Evolutionary conservation across 2,797 vertebrate genomes (phyloP).

Genomic region (Trematomus bernacchii): DNA sequence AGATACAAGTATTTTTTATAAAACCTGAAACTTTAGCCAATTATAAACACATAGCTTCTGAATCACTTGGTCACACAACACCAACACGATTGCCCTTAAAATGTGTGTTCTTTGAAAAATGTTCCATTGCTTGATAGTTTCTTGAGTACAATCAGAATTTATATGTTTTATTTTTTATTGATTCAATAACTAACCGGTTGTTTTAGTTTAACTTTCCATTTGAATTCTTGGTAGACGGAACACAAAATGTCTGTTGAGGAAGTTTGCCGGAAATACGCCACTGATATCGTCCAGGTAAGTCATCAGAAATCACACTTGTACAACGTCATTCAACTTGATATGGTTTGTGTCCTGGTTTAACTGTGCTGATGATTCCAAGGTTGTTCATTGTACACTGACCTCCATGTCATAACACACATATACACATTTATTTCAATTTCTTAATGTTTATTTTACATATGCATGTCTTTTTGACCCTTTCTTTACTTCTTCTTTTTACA

Average conservation of each 20-base stretch:
- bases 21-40: not conserved
- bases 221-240: slow-evolving; percentile 86
- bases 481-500: fast-evolving
- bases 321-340: not conserved
- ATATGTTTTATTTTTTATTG: not conserved
- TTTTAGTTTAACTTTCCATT: not conserved
- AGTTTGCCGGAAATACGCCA: slow-evolving; percentile 92
- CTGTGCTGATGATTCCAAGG: not conserved
- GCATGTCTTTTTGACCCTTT: not conserved
- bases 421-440: not conserved
- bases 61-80: not conserved
- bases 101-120: not conserved
- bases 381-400: not conserved
- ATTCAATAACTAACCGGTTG: not conserved
- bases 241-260: slow-evolving; percentile 97
- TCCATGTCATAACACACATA: not conserved
- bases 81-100: not conserved
- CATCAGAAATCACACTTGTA: fast-evolving
- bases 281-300: slow-evolving; percentile 93
- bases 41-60: not conserved
- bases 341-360: not conserved
- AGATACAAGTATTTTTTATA: not conserved
- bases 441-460: not conserved
- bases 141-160: not conserved
- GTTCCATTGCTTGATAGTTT: not conserved